Base-by-base conservation (phyloP, 1,140 invertebrate genomes). In the Leguminivora glycinivorella region DNA sequence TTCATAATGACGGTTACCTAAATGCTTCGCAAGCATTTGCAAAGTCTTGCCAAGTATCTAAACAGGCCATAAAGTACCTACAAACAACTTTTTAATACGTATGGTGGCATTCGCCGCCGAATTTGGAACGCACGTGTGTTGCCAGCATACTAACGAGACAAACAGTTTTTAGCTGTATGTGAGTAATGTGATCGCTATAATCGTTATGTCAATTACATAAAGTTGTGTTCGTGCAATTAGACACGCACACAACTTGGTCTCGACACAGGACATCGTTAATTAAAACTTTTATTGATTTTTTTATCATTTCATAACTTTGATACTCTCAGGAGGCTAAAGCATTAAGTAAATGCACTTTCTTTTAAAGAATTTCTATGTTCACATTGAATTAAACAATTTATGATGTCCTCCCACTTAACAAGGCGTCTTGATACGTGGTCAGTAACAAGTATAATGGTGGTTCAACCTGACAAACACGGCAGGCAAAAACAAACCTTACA, bases 51-150 rank as follows among this genome's bases (percentile, higher is more conserved):
- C 47, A 22, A 52, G 17, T 9, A 6, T 22, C 47, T 52, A 52
- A 22, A 10, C 19, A 52, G 19, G 0, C 19, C 7, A 22, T 52
- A 52, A 52, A 52, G 17, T 52, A 52, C 6, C 0, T 38, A 14
- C 34, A 52, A 17, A 22, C 47, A 22, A 52, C 17, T 52, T 52
- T 52, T 52, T 52, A 52, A 52, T 52, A 52, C 10, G 43, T 47
- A 52, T 52, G 47, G 7, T n/a, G 47, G 47, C 47, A 52, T 52
- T 52, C 47, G 58, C 25, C 58, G 31, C 58, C 58, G 58, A 43
- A 67, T 40, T 40, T 67, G 66, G 66, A 67, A 67, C 34, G 66
- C 66, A 43, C 34, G 66, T 40, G 63, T 67, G 66, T 67, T 12
- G 19, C 29, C 38, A 43, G 66, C 66, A 67, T 67, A 67, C 34